phyloP scores from a whole-genome alignment of 2,888 invertebrate genomes.

The Watsonalla binaria region DNA sequence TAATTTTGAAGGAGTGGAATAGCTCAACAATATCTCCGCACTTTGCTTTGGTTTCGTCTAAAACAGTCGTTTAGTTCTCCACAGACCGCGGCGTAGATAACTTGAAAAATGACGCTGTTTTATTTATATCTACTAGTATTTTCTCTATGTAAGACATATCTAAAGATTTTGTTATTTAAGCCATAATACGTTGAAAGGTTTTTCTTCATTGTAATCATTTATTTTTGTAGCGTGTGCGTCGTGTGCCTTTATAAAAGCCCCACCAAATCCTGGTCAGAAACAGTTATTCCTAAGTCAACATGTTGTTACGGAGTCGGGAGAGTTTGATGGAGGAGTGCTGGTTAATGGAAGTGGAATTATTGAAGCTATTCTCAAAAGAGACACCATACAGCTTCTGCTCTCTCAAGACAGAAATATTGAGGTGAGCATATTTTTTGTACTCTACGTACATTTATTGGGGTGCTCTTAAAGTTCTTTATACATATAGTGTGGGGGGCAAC shows the following conservation, averaged over 20 bases:
- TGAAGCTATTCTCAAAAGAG: constrained; percentile 65
- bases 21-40: not conserved
- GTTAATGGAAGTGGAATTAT: constrained; percentile 79
- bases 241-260: constrained; percentile 23
- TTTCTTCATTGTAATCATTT: not conserved
- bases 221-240: constrained; percentile 18
- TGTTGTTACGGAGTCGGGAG: constrained; percentile 72
- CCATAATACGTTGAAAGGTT: no score
- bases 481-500: no score
- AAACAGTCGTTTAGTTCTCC: constrained; percentile 16
- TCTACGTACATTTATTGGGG: no score
- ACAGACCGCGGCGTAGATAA: constrained; percentile 12
- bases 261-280: constrained; percentile 20
- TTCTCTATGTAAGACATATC: constrained; percentile 17
- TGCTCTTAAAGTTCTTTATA: no score
- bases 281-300: constrained; percentile 57
- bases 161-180: no score
- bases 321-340: constrained; percentile 79
- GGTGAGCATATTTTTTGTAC: constrained; percentile 14
- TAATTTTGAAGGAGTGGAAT: not conserved
- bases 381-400: constrained; percentile 59
- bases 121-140: constrained; percentile 12
- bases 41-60: not conserved
- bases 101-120: constrained; percentile 17
- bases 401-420: constrained; percentile 35